These are phyloP conservation scores for Strongylocentrotus purpuratus DNA, from an alignment of 35 echinoderm and acorn worm species.

Conservation along the genomic window DNA sequence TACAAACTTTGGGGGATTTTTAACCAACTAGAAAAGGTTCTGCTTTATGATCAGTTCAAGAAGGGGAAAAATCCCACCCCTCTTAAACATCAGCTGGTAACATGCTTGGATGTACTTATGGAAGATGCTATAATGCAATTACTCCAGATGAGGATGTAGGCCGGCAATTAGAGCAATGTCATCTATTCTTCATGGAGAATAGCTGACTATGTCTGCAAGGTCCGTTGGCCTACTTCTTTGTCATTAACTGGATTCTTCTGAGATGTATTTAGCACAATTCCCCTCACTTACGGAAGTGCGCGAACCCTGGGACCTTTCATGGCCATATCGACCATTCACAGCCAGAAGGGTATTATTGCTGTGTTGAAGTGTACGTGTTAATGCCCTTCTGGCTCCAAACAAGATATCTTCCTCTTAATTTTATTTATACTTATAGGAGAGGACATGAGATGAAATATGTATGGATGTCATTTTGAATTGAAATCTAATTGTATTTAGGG, in stretches of 20 bases:
- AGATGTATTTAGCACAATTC: constrained; percentile 12
- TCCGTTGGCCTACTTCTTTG: background rate
- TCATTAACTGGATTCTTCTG: background rate
- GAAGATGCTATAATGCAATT: background rate
- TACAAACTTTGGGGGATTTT: background rate
- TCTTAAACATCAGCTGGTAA: background rate
- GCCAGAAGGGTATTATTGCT: too few relatives aligned
- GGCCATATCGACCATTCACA: background rate
- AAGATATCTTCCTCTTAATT: too few relatives aligned
- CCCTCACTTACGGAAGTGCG: background rate
- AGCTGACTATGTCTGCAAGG: background rate
- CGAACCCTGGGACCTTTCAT: background rate
- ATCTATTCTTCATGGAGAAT: background rate
- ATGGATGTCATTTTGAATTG: background rate
- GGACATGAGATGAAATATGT: background rate
- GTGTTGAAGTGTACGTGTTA: too few relatives aligned
- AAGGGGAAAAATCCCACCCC: background rate
- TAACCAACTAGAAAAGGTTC: background rate
- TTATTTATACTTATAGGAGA: too few relatives aligned
- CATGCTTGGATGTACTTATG: background rate
- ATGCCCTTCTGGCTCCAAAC: too few relatives aligned
- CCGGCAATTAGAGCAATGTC: background rate
- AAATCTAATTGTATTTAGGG: background rate
- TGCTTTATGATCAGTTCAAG: background rate
- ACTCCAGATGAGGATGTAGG: background rate